Evolutionary conservation across 2,797 vertebrate species (phyloP).

Genomic region (Propithecus perrieri): DNA sequence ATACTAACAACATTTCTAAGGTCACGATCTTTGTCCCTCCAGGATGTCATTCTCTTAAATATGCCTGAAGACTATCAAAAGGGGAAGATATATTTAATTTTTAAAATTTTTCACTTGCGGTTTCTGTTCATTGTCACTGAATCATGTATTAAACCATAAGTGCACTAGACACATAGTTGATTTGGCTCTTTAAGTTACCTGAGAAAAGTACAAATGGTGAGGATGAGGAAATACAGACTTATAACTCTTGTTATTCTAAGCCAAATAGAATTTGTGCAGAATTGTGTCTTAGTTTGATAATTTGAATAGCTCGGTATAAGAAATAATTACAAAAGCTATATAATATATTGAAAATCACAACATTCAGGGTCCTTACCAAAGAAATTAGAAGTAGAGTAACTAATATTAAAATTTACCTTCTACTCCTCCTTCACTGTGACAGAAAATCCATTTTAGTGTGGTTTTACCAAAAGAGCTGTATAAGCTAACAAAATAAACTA

Average conservation of each 20-base stretch:
- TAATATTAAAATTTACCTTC: conserved; percentile 30
- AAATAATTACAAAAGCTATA: background rate
- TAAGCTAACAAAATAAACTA: conserved; percentile 6
- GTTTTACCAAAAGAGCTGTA: background rate
- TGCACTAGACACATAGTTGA: background rate
- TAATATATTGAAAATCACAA: background rate
- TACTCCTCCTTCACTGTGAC: background rate
- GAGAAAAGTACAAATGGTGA: background rate
- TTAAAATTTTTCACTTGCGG: background rate
- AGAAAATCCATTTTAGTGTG: conserved; percentile 37
- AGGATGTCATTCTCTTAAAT: background rate
- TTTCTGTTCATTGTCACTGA: background rate
- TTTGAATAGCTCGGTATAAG: background rate
- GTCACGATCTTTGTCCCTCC: background rate
- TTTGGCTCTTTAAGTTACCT: background rate
- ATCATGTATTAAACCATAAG: background rate
- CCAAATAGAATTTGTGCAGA: background rate
- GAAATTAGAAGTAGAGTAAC: conserved; percentile 3
- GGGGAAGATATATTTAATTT: background rate
- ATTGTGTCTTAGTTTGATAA: background rate
- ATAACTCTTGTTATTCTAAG: background rate
- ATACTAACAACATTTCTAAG: background rate
- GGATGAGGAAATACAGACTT: background rate
- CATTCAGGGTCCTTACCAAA: background rate
- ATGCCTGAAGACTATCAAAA: background rate